These are phyloP conservation scores for Pipistrellus nathusii DNA, from an alignment of 2,797 vertebrate genomes.

Conservation along the genomic window DNA sequence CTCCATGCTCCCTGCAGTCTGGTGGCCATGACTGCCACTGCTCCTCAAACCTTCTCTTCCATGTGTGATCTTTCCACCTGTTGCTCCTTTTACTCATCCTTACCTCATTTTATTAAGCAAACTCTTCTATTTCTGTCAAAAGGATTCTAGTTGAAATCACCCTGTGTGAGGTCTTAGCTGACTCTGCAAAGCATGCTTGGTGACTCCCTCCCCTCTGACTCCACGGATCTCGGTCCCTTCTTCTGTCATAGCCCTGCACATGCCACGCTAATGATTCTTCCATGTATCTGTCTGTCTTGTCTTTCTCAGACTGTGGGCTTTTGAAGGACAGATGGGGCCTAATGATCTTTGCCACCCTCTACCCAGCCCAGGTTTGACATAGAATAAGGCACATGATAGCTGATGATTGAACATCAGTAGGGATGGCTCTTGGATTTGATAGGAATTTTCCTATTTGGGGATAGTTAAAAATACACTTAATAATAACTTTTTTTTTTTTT, in stretches of 20 bases:
- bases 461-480: slow-evolving; percentile 20
- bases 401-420: not conserved
- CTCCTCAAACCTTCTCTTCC: not conserved
- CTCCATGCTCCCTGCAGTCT: not conserved
- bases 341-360: not conserved
- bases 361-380: not conserved
- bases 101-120: not conserved
- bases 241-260: not conserved
- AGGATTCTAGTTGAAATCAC: not conserved
- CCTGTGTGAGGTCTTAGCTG: not conserved
- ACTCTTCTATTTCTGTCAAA: slow-evolving; percentile 6
- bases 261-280: not conserved
- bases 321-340: not conserved
- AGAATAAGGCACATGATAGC: not conserved
- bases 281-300: not conserved
- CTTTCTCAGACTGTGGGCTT: not conserved
- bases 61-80: not conserved
- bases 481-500: not conserved
- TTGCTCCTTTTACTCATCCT: not conserved
- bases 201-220: not conserved
- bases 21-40: not conserved
- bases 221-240: not conserved
- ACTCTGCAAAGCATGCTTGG: not conserved
- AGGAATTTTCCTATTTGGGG: not conserved
- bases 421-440: not conserved